Percentiles rank a stretch among this genome's conserved stretches.
These are phyloP conservation scores for Amphibalanus amphitrite DNA, from an alignment of 1,140 invertebrate genomes.

Conservation along the genomic window DNA sequence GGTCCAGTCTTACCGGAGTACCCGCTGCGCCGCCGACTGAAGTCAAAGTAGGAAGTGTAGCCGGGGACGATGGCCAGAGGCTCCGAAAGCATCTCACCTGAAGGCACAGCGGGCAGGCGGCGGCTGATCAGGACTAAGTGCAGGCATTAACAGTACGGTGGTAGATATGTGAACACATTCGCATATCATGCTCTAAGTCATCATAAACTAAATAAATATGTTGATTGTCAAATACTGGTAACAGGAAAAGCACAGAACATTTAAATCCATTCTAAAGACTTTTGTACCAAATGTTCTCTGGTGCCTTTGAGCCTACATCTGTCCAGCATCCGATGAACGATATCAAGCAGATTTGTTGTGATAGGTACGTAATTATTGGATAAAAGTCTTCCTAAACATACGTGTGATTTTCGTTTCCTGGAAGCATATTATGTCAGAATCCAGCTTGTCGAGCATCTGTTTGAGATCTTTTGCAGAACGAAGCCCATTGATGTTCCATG, in stretches of 20 bases:
- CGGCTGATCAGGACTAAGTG: too few relatives aligned
- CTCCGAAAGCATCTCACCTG: conserved; percentile 32
- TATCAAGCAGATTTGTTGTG: background rate
- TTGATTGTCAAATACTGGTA: too few relatives aligned
- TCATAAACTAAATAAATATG: background rate
- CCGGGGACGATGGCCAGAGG: conserved; percentile 29
- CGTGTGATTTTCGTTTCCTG: conserved; percentile 39
- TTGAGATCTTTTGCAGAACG: conserved; percentile 26
- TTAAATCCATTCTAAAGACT: background rate
- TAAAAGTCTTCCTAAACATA: conserved; percentile 19
- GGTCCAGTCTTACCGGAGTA: conserved; percentile 26
- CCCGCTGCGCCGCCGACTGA: conserved; percentile 29
- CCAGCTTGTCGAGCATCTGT: conserved; percentile 25
- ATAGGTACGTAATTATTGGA: background rate
- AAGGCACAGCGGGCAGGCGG: background rate
- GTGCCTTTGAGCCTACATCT: background rate
- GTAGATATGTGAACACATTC: too few relatives aligned
- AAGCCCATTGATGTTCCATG: conserved; percentile 40
- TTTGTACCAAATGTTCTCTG: background rate
- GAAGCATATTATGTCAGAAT: conserved; percentile 32
- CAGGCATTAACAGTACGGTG: too few relatives aligned
- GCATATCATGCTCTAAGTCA: too few relatives aligned
- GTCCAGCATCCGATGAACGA: too few relatives aligned
- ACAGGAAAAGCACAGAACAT: background rate
- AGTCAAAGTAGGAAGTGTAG: conserved; percentile 34